A percentile compares a stretch with the other conserved stretches of the same genome.
Evolutionary conservation across 1,140 invertebrate species (phyloP).

Genomic region (Scaptodrosophila lebanonensis): DNA sequence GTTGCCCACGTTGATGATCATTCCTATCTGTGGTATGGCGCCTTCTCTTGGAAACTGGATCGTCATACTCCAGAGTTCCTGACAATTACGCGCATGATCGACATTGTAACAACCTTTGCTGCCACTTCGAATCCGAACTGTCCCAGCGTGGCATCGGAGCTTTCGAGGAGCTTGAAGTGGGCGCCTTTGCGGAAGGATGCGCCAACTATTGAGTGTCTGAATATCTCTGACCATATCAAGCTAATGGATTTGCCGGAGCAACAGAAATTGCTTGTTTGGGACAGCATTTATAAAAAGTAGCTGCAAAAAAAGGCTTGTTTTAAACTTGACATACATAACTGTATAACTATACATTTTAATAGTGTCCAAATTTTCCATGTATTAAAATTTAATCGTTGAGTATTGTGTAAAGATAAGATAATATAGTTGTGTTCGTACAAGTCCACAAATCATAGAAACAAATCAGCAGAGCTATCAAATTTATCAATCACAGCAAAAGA

Average conservation of each 20-base stretch:
- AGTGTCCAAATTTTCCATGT: no score
- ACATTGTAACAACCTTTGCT: slow-evolving; percentile 77
- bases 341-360: no score
- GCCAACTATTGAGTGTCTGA: slow-evolving; percentile 62
- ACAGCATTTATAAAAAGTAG: no score
- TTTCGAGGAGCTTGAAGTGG: slow-evolving; percentile 36
- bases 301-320: no score
- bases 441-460: no score
- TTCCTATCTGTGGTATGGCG: slow-evolving; percentile 81
- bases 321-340: no score
- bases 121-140: slow-evolving; percentile 70
- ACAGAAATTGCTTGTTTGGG: no score
- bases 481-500: no score
- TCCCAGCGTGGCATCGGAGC: slow-evolving; percentile 10
- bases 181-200: slow-evolving; percentile 41
- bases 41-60: slow-evolving; percentile 75
- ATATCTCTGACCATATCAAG: slow-evolving; percentile 69
- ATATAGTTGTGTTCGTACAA: no score
- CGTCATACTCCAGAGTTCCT: slow-evolving; percentile 57
- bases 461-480: no score
- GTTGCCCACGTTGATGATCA: slow-evolving; percentile 82
- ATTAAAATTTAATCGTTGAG: no score
- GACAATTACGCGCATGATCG: slow-evolving; percentile 78
- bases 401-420: no score
- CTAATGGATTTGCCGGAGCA: slow-evolving; percentile 75